These are phyloP conservation scores for Bombyx mandarina DNA, from an alignment of 1,140 invertebrate species.

Conservation along the genomic window DNA sequence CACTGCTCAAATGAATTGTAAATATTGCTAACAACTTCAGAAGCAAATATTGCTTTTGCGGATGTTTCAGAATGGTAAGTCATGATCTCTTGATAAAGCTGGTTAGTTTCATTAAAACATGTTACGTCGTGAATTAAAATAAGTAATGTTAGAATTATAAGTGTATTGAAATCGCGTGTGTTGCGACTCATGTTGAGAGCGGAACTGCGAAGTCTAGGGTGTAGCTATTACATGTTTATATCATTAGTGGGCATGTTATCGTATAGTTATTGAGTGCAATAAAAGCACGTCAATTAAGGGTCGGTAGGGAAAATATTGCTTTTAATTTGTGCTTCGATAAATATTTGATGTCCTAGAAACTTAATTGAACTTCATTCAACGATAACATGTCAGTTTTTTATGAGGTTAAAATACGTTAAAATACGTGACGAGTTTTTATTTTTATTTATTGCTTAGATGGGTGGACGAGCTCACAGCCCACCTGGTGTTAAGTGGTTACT, in stretches of 20 bases:
- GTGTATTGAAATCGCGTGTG: slow-evolving; percentile 7
- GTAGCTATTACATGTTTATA: slow-evolving; percentile 16
- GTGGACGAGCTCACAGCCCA: too few relatives aligned
- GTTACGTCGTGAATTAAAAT: slow-evolving; percentile 12
- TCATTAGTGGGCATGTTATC: slow-evolving; percentile 39
- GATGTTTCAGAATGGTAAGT: slow-evolving; percentile 39
- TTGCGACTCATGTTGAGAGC: slow-evolving; percentile 6
- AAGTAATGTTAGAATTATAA: slow-evolving; percentile 32
- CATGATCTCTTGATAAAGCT: slow-evolving; percentile 35
- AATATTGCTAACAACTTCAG: slow-evolving; percentile 50
- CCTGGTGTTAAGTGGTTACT: too few relatives aligned
- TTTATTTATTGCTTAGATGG: too few relatives aligned
- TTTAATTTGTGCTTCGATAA: not conserved
- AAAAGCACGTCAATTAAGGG: slow-evolving; percentile 30
- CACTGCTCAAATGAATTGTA: slow-evolving; percentile 56
- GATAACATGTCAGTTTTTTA: too few relatives aligned
- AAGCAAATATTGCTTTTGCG: slow-evolving; percentile 40
- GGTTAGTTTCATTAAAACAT: slow-evolving; percentile 16
- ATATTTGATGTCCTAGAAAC: too few relatives aligned
- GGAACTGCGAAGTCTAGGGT: slow-evolving; percentile 39
- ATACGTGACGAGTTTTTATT: too few relatives aligned
- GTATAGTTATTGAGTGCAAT: slow-evolving; percentile 18
- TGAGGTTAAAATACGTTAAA: too few relatives aligned
- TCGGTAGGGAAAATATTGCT: slow-evolving; percentile 18
- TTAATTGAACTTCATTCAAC: too few relatives aligned